Evolutionary conservation across 2,797 vertebrate species (phyloP).

Genomic region (Hipposideros larvatus): DNA sequence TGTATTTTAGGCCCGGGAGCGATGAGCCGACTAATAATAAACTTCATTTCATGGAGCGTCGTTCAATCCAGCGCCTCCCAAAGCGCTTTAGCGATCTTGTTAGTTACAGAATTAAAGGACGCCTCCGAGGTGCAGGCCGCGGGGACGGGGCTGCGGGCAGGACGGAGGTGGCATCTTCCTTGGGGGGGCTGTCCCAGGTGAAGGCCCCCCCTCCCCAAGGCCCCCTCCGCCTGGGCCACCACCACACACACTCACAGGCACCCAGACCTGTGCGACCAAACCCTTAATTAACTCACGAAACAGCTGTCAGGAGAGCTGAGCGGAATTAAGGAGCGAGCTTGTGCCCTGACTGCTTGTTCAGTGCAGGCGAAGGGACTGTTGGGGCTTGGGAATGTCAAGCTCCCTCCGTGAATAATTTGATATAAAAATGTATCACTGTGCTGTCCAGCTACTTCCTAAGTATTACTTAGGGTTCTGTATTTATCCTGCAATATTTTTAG

Average conservation of each 20-base stretch:
- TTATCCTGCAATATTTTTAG: constrained; percentile 82
- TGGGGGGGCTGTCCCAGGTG: constrained; percentile 55
- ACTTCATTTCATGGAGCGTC: constrained; percentile 72
- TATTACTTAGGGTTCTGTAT: constrained; percentile 67
- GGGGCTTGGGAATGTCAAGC: neutral
- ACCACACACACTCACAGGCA: neutral
- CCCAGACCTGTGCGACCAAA: constrained; percentile 64
- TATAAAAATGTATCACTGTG: constrained; percentile 62
- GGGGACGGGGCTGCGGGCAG: neutral
- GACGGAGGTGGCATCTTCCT: no score
- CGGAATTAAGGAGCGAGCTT: neutral
- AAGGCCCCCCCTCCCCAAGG: neutral
- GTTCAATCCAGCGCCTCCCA: constrained; percentile 64
- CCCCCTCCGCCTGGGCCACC: neutral
- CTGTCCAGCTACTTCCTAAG: constrained; percentile 68
- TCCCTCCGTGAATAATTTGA: constrained; percentile 6
- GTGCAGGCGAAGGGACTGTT: neutral
- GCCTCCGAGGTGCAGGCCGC: neutral
- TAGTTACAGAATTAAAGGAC: constrained; percentile 56
- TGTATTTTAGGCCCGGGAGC: constrained; percentile 67
- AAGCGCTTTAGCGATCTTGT: neutral
- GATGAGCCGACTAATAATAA: constrained; percentile 71
- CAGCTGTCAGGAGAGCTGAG: constrained; percentile 40
- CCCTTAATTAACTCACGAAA: constrained; percentile 65
- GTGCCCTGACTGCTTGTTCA: constrained; percentile 34